Evolutionary conservation across 2,888 invertebrate species (phyloP).

Genomic region (Ptychoptera albimana): DNA sequence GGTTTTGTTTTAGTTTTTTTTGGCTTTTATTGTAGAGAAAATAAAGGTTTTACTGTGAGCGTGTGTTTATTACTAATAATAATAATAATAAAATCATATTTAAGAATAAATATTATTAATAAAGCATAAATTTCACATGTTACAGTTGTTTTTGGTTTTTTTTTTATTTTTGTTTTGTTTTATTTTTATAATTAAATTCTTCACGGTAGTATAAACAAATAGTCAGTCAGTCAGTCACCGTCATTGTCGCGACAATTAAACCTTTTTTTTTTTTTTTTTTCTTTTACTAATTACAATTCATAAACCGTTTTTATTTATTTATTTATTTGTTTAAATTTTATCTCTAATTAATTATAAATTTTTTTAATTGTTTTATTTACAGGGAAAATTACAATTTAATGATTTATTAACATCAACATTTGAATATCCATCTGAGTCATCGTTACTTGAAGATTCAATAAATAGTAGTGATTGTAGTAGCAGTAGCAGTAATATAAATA

Average conservation of each 20-base stretch:
- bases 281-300: neutral
- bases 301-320: neutral
- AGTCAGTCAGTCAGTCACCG: no score
- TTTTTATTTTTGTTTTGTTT: no score
- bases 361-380: constrained; percentile 24
- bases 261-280: neutral
- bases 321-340: neutral
- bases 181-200: no score
- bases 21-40: no score
- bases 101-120: neutral
- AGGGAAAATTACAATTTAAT: constrained; percentile 82
- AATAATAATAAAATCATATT: no score
- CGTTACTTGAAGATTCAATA: constrained; percentile 48
- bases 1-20: no score
- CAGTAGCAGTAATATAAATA: constrained; percentile 13
- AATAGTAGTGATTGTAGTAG: constrained; percentile 12
- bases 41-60: no score
- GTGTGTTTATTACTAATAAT: no score
- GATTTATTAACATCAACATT: constrained; percentile 74
- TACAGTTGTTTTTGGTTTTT: neutral
- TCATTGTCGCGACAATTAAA: neutral
- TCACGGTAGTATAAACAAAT: no score
- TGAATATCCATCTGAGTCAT: constrained; percentile 88
- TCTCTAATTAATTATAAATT: constrained; percentile 4
- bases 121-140: neutral